Conservation (phyloP, 2,888 invertebrate genomes). For the Lepidocyrtinus sp. region DNA sequence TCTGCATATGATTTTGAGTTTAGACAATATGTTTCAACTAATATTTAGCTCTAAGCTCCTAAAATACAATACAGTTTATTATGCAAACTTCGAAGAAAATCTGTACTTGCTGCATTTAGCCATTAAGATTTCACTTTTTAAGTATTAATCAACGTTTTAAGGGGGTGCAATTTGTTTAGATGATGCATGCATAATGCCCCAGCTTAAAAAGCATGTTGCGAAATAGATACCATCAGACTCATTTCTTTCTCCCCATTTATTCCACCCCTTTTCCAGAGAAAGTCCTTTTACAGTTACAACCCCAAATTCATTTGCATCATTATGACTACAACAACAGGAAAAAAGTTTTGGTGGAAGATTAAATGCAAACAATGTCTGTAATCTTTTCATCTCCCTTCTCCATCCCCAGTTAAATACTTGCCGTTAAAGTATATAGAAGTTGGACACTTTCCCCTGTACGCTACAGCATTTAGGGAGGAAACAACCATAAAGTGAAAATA, state of each 20-base stretch:
- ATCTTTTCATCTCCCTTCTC: conserved; percentile 43
- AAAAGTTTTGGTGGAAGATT: conserved; percentile 44
- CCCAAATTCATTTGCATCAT: conserved; percentile 43
- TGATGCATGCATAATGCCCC: conserved; percentile 9
- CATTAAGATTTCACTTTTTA: conserved; percentile 40
- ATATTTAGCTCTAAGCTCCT: too few relatives aligned
- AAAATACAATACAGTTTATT: too few relatives aligned
- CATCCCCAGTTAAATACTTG: conserved; percentile 19
- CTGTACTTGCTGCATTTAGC: too few relatives aligned
- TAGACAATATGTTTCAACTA: too few relatives aligned
- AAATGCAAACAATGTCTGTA: conserved; percentile 49
- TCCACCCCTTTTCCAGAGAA: conserved; percentile 1
- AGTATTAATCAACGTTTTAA: conserved; percentile 43
- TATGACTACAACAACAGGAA: conserved; percentile 4
- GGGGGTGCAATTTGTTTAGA: conserved; percentile 23
- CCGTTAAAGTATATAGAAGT: conserved; percentile 5
- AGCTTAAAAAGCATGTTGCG: not conserved
- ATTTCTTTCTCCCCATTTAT: not conserved
- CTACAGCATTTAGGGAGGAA: not conserved
- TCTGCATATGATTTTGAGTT: too few relatives aligned
- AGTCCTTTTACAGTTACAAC: not conserved
- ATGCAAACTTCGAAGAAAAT: conserved; percentile 19
- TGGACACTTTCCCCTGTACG: not conserved
- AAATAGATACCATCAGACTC: conserved; percentile 7
- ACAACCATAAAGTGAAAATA: conserved; percentile 17